Evolutionary conservation across 2,113 vertebrate genomes (phyloP).

Genomic region (Mungos mungo): DNA sequence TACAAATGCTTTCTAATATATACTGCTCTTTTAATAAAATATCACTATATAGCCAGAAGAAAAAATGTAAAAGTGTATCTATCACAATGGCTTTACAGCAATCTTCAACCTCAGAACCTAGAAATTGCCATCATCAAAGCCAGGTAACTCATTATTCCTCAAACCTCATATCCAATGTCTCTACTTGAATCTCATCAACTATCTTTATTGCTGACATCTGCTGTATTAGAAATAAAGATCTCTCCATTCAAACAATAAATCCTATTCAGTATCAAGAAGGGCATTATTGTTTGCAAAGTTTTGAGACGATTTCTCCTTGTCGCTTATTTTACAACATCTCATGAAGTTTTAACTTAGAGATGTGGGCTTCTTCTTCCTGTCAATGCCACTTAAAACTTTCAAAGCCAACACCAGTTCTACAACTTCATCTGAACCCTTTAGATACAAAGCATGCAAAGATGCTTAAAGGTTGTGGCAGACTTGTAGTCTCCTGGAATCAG

Average conservation of each 20-base stretch:
- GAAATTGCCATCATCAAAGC: conserved; percentile 27
- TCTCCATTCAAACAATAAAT: conserved; percentile 12
- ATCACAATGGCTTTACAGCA: neutral
- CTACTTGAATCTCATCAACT: neutral
- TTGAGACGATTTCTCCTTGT: neutral
- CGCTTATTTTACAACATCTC: neutral
- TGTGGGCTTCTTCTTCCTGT: neutral
- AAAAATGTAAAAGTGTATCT: neutral
- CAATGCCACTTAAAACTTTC: neutral
- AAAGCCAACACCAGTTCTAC: neutral
- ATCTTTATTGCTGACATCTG: neutral
- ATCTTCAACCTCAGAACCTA: neutral
- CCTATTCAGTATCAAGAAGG: neutral
- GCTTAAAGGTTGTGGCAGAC: neutral
- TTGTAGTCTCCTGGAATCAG: neutral
- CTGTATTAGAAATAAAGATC: neutral
- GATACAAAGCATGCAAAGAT: neutral
- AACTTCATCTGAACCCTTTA: neutral
- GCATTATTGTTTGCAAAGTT: neutral
- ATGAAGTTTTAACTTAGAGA: neutral
- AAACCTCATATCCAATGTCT: neutral
- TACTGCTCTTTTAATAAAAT: conserved; percentile 20
- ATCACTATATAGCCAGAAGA: neutral
- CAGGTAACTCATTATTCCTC: neutral
- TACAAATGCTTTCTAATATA: neutral